Percentiles rank a stretch among this genome's conserved stretches.
phyloP scores from a whole-genome alignment of 2,888 invertebrate species.

The Ypsolopha sequella region DNA sequence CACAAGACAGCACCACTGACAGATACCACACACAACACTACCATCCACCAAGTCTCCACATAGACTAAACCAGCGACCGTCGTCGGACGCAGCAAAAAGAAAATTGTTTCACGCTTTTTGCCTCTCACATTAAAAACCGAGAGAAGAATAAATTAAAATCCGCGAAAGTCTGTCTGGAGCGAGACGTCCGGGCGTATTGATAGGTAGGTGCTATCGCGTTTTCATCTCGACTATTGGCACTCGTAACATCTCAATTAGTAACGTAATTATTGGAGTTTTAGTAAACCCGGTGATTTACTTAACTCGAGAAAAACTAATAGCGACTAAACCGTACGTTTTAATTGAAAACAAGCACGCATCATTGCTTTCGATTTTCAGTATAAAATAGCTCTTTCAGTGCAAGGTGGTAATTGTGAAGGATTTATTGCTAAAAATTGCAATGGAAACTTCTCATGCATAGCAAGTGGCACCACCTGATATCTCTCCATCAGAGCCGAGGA shows the following conservation, averaged over 20 bases:
- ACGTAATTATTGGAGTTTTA: constrained; percentile 24
- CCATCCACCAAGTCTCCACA: constrained; percentile 17
- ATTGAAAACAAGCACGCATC: too few relatives aligned
- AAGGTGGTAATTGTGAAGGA: constrained; percentile 1
- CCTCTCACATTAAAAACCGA: constrained; percentile 49
- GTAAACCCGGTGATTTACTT: constrained; percentile 19
- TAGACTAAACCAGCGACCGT: constrained; percentile 18
- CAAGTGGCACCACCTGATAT: constrained; percentile 35
- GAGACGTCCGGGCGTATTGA: constrained; percentile 29
- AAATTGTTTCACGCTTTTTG: constrained; percentile 66
- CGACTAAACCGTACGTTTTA: too few relatives aligned
- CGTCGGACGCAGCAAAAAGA: constrained; percentile 45
- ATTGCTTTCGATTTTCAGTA: too few relatives aligned
- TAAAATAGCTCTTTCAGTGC: constrained; percentile 4
- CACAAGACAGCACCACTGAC: constrained; percentile 12
- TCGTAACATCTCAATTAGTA: constrained; percentile 38
- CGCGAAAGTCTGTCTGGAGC: constrained; percentile 57
- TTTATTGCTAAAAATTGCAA: constrained; percentile 6
- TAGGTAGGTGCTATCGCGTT: constrained; percentile 45
- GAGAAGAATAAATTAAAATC: constrained; percentile 56
- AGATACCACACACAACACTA: constrained; percentile 4
- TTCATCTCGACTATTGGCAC: constrained; percentile 45
- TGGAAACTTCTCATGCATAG: constrained; percentile 6
- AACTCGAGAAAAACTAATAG: too few relatives aligned
- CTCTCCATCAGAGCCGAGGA: constrained; percentile 35